Evolutionary conservation across 1,140 invertebrate genomes (phyloP).

Genomic region (Euura lappo): DNA sequence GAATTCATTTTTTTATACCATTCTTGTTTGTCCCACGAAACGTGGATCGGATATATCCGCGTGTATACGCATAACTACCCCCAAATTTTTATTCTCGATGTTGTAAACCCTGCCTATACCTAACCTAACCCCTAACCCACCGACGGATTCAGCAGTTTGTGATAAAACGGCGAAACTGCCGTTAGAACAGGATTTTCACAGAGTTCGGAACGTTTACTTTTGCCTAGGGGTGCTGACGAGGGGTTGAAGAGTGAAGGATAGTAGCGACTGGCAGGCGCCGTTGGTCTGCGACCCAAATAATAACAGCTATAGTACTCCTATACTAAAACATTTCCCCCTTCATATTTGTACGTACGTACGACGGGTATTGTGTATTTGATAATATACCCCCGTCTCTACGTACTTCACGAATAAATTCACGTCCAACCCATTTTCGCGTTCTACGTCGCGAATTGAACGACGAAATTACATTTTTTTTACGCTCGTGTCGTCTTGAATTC

Average conservation of each 20-base stretch:
- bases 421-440: too few relatives aligned
- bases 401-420: too few relatives aligned
- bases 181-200: constrained; percentile 1
- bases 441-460: too few relatives aligned
- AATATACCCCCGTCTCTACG: too few relatives aligned
- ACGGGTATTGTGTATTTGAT: background rate
- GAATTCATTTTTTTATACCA: background rate
- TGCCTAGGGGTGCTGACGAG: constrained; percentile 17
- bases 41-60: background rate
- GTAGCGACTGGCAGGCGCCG: constrained; percentile 34
- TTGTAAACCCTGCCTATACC: background rate
- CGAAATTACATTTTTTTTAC: too few relatives aligned
- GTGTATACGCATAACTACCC: background rate
- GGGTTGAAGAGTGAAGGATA: constrained; percentile 32
- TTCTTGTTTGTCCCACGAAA: background rate
- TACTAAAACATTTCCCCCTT: background rate
- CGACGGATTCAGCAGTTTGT: background rate
- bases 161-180: constrained; percentile 1
- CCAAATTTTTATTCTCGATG: background rate
- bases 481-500: too few relatives aligned
- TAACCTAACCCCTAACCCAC: too few relatives aligned
- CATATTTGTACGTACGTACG: background rate
- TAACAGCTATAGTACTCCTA: constrained; percentile 30
- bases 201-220: constrained; percentile 4
- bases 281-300: constrained; percentile 46